These are phyloP conservation scores for Oscheius sp. DNA, from an alignment of 2,888 invertebrate genomes.

Conservation along the genomic window DNA sequence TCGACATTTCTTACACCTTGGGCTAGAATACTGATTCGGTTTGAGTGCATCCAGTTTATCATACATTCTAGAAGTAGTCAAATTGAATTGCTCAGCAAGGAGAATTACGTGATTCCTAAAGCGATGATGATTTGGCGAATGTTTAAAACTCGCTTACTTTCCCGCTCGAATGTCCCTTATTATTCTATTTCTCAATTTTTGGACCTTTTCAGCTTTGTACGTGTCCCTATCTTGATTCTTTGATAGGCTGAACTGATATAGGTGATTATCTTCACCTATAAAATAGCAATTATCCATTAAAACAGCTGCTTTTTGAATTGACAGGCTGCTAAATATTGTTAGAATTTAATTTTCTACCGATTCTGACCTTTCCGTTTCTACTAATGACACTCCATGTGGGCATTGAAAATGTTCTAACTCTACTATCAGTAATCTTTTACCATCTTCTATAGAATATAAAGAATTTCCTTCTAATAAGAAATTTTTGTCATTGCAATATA, in stretches of 20 bases:
- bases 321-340: conserved; percentile 1
- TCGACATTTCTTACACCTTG: conserved; percentile 7
- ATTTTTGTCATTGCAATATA: not conserved
- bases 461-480: not conserved
- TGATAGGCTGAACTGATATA: conserved; percentile 7
- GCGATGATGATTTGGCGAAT: not conserved
- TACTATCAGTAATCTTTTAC: not conserved
- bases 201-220: conserved; percentile 12
- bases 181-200: not conserved
- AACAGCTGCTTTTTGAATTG: conserved; percentile 2
- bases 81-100: conserved; percentile 16
- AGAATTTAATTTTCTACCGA: not conserved
- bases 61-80: not conserved
- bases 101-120: conserved; percentile 14
- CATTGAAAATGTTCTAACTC: conserved; percentile 18
- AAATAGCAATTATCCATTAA: not conserved
- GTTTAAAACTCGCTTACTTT: conserved; percentile 5
- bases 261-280: conserved; percentile 12
- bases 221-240: not conserved
- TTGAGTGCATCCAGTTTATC: conserved; percentile 6
- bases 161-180: conserved; percentile 6
- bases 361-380: conserved; percentile 12
- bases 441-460: not conserved
- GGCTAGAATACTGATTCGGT: not conserved
- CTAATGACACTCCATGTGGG: conserved; percentile 14